These are phyloP conservation scores for Anhinga rufa DNA, from an alignment of 2,113 vertebrate genomes.

Conservation along the genomic window DNA sequence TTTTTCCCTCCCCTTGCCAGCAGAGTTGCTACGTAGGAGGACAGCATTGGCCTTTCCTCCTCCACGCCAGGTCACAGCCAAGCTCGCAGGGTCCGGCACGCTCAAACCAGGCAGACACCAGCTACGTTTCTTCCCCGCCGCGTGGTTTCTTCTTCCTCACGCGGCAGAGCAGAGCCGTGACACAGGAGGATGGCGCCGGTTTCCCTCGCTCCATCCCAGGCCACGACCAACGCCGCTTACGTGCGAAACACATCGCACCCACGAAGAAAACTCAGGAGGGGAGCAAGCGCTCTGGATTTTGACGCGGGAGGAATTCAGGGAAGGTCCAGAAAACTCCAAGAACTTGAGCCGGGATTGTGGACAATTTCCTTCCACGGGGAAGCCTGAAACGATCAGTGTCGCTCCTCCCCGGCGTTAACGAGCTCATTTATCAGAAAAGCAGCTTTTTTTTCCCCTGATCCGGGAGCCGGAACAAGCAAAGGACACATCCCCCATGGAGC, in stretches of 20 bases:
- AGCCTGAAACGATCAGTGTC: background rate
- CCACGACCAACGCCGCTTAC: background rate
- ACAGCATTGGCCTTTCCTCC: background rate
- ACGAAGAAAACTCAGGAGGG: background rate
- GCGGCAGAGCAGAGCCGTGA: too few species aligned
- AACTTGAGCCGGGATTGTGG: fast-evolving
- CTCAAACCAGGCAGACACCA: too few species aligned
- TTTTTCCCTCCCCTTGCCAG: background rate
- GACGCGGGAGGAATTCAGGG: background rate
- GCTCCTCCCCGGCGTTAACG: background rate
- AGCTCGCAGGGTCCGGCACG: background rate
- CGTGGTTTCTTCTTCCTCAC: too few species aligned
- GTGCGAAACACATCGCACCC: fast-evolving
- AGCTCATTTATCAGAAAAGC: background rate
- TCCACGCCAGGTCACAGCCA: background rate
- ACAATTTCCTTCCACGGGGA: background rate
- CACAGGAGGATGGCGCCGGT: fast-evolving
- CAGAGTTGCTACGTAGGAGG: background rate
- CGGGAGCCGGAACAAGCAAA: fast-evolving
- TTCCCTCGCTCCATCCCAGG: background rate
- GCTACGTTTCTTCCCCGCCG: background rate
- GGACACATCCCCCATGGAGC: background rate
- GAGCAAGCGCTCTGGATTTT: fast-evolving
- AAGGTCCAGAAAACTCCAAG: background rate
- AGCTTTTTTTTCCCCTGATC: background rate